Conservation (phyloP, 2,888 invertebrate species). For the Dascillus cervinus region DNA sequence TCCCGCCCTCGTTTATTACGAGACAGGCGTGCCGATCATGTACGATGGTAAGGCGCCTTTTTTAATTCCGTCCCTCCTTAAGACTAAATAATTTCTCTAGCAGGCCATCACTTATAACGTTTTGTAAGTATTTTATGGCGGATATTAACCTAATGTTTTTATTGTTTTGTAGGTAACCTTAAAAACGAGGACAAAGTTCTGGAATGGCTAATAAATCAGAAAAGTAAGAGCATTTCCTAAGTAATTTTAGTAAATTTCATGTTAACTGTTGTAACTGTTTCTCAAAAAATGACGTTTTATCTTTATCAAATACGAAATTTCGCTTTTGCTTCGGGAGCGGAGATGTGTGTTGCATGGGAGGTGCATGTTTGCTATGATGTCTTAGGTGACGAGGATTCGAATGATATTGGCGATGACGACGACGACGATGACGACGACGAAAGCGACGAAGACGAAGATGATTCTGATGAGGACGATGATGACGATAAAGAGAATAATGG, state of each 20-base stretch:
- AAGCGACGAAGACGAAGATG: conserved; percentile 45
- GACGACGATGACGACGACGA: conserved; percentile 46
- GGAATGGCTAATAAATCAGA: conserved; percentile 92
- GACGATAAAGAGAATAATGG: conserved; percentile 49
- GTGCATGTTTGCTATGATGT: conserved; percentile 42
- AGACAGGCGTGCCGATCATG: conserved; percentile 89
- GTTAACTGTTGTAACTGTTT: no score
- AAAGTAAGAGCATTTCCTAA: conserved; percentile 78
- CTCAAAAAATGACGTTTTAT: no score
- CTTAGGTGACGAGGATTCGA: conserved; percentile 42
- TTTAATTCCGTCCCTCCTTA: neutral
- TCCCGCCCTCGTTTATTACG: conserved; percentile 87
- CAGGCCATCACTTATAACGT: conserved; percentile 6
- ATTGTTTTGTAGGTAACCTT: conserved; percentile 77
- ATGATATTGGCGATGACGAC: conserved; percentile 42
- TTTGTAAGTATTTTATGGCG: conserved; percentile 7
- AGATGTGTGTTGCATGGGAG: conserved; percentile 33
- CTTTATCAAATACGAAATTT: conserved; percentile 10
- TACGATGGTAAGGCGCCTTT: conserved; percentile 72
- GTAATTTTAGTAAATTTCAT: no score
- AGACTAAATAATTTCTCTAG: conserved; percentile 1
- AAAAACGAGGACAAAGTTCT: conserved; percentile 91
- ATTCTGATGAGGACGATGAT: conserved; percentile 41
- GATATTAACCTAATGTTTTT: conserved; percentile 1
- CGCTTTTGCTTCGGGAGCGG: conserved; percentile 19